These are phyloP conservation scores for Neoseiulus cucumeris DNA, from an alignment of 1,140 invertebrate species.

Conservation along the genomic window DNA sequence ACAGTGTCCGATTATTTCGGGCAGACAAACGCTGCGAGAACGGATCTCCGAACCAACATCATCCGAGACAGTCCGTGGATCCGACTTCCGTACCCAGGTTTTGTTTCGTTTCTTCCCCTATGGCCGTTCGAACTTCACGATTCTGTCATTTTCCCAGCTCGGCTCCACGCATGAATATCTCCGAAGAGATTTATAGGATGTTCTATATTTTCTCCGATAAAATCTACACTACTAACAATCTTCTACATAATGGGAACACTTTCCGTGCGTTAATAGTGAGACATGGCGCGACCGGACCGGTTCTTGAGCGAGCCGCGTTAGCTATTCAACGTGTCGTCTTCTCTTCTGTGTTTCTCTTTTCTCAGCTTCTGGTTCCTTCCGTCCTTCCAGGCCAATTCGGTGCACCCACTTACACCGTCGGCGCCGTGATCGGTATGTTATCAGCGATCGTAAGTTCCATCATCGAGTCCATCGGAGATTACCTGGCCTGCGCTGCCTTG, in stretches of 20 bases:
- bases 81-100: conserved; percentile 58
- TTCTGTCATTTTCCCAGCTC: background rate
- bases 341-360: no score
- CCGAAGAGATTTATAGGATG: no score
- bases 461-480: conserved; percentile 68
- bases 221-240: no score
- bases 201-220: no score
- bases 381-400: conserved; percentile 31
- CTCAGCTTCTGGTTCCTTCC: conserved; percentile 36
- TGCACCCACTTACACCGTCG: conserved; percentile 45
- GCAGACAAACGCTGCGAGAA: conserved; percentile 45
- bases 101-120: conserved; percentile 16
- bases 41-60: conserved; percentile 51
- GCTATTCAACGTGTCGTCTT: no score
- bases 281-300: no score
- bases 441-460: conserved; percentile 61
- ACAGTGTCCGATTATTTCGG: conserved; percentile 44
- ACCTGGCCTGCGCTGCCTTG: conserved; percentile 55
- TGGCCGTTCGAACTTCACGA: background rate
- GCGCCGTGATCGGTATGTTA: conserved; percentile 57
- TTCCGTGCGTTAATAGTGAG: no score
- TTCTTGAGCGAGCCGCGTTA: no score
- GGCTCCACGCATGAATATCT: no score
- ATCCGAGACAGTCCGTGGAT: conserved; percentile 55
- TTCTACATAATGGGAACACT: no score